Base-by-base conservation (phyloP, 2,113 vertebrate species). In the Thalassarche chlororhynchos region DNA sequence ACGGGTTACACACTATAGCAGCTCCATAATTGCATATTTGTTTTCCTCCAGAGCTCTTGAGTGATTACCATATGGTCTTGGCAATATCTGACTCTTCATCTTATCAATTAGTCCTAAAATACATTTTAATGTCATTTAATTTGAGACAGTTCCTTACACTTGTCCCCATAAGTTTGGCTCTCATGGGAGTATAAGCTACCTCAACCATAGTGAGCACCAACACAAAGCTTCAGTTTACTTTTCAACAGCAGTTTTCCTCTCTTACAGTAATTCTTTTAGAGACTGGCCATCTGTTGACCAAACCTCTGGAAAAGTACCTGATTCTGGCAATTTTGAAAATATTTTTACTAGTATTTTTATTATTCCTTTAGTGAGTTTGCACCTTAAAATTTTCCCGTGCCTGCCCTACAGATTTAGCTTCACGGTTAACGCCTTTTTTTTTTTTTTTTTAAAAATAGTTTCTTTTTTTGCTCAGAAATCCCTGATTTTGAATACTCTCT, bases 71-170 rank as follows among this genome's bases (percentile, higher is more conserved):
- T 86, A 97, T 96, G 95, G 96, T 97, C 95, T 54, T 91, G 70
- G 96, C 87, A 97, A 93, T 97, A 93, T 96, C 82, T 96, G 95
- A 97, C 95, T 97, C 95, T 95, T 90, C 87, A 58, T 97, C 96
- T 95, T 96, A 97, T 70, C 95, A 97, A 94, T 97, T 96, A 96
- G 93, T 85, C 87, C 92, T 94, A 93, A 95, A 97, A 95, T 88
- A 90, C 81, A 94, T 87, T 96, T 96, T 95, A 94, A 87, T 94
- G 91, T 85, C 87, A 90, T 91, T 93, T 96, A 93, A 96, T 94
- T 91, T 93, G 82, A 96, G 93, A 91, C 18, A 79, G 74, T 72
- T 96, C 89, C 91, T 91, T 93, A 95, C 61, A 91, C 57, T 95
- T 96, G 95, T 96, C 90, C 89, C 81, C 70, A 8, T 65, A 96